A percentile compares a stretch with the other conserved stretches of the same genome.
Conservation (phyloP, 2,797 vertebrate species). For the Dallia pectoralis region DNA sequence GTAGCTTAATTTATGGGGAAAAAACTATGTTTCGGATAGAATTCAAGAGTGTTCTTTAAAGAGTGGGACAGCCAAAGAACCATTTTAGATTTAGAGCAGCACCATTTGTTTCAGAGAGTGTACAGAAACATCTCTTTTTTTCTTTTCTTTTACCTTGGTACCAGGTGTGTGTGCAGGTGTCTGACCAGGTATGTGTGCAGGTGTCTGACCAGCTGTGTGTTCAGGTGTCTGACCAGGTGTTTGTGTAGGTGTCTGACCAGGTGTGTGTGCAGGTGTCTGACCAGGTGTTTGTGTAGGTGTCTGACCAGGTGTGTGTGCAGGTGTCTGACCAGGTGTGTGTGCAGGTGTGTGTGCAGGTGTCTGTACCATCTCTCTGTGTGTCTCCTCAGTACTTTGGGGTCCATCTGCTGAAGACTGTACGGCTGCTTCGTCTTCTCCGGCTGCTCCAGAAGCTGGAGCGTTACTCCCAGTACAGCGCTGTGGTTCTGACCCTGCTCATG, state of each 20-base stretch:
- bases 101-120: no score
- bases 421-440: slow-evolving; percentile 78
- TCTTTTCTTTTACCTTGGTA: no score
- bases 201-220: background rate
- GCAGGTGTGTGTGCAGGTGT: slow-evolving; percentile 5
- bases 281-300: background rate
- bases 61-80: no score
- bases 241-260: no score
- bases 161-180: slow-evolving; percentile 4
- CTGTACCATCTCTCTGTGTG: background rate
- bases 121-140: no score
- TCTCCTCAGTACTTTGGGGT: slow-evolving; percentile 78
- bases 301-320: slow-evolving; percentile 5
- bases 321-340: slow-evolving; percentile 6
- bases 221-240: slow-evolving; percentile 70
- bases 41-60: no score
- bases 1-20: no score
- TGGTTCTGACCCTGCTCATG: slow-evolving; percentile 86
- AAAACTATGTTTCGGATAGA: no score
- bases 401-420: slow-evolving; percentile 84
- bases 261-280: slow-evolving; percentile 9
- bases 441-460: slow-evolving; percentile 85
- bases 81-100: no score
- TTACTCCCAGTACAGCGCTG: slow-evolving; percentile 85
- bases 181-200: slow-evolving; percentile 4